Conservation (phyloP, 1,140 invertebrate genomes). For the Stenopsyche tienmushanensis region DNA sequence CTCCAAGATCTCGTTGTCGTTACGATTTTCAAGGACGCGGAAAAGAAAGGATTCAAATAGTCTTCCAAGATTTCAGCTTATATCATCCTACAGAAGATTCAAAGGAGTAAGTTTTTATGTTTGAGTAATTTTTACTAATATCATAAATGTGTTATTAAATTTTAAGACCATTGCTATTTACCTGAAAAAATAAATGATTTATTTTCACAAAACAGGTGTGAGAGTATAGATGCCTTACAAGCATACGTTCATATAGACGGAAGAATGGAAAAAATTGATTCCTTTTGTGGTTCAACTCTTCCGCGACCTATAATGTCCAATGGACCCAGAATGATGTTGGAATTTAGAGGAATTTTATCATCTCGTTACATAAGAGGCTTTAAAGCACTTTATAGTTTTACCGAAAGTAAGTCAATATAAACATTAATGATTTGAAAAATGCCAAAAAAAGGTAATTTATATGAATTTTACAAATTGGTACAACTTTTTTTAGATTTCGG, state of each 20-base stretch:
- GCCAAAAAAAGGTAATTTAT: neutral
- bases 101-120: constrained; percentile 60
- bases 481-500: constrained; percentile 74
- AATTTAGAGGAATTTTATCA: constrained; percentile 73
- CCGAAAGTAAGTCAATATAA: constrained; percentile 72
- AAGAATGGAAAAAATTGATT: constrained; percentile 76
- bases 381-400: constrained; percentile 82
- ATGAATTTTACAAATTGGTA: neutral
- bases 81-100: constrained; percentile 58
- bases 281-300: constrained; percentile 75
- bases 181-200: too few species aligned
- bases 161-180: too few species aligned
- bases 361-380: constrained; percentile 79
- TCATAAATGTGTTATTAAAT: neutral
- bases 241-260: constrained; percentile 79
- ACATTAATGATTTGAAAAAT: neutral
- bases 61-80: constrained; percentile 74
- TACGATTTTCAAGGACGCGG: constrained; percentile 83
- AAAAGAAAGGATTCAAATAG: constrained; percentile 74
- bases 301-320: constrained; percentile 89
- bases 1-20: constrained; percentile 71
- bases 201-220: constrained; percentile 73
- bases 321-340: constrained; percentile 76
- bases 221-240: constrained; percentile 72
- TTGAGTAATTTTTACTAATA: neutral